Percentiles rank a stretch among this genome's conserved stretches.
These are phyloP conservation scores for Cephus nigrinus DNA, from an alignment of 2,888 invertebrate species.

Conservation along the genomic window DNA sequence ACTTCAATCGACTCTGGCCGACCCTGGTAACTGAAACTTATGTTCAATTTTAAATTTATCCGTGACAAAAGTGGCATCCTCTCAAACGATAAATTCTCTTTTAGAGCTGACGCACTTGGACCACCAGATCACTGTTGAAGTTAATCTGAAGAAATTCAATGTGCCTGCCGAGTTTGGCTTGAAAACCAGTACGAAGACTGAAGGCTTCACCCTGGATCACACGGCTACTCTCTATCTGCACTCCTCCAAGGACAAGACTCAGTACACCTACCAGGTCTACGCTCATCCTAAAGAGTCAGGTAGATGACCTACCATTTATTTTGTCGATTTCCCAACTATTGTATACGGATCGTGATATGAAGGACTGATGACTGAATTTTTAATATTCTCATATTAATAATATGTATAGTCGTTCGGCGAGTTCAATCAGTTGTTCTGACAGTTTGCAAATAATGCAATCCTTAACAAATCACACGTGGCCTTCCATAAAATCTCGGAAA, in stretches of 20 bases:
- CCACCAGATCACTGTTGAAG: constrained; percentile 74
- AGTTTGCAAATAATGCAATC: too few relatives aligned
- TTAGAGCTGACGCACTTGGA: constrained; percentile 70
- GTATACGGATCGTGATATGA: too few relatives aligned
- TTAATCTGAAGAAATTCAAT: constrained; percentile 81
- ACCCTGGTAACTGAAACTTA: constrained; percentile 43
- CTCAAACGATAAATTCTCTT: constrained; percentile 9
- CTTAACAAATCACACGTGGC: too few relatives aligned
- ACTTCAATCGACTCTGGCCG: constrained; percentile 68
- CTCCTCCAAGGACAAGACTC: constrained; percentile 73
- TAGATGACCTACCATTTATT: constrained; percentile 49
- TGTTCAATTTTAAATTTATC: too few relatives aligned
- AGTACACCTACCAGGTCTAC: constrained; percentile 78
- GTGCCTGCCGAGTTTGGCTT: constrained; percentile 81
- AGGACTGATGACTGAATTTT: too few relatives aligned
- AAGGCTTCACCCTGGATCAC: constrained; percentile 73
- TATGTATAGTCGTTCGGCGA: too few relatives aligned
- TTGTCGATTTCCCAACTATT: not conserved
- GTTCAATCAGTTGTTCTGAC: too few relatives aligned
- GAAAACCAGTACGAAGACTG: constrained; percentile 73
- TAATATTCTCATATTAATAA: too few relatives aligned
- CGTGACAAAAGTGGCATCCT: too few relatives aligned
- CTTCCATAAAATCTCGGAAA: too few relatives aligned
- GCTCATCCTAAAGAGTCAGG: constrained; percentile 74
- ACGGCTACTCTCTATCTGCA: constrained; percentile 79